phyloP scores from a whole-genome alignment of 2,888 invertebrate genomes.

The Autographa gamma region DNA sequence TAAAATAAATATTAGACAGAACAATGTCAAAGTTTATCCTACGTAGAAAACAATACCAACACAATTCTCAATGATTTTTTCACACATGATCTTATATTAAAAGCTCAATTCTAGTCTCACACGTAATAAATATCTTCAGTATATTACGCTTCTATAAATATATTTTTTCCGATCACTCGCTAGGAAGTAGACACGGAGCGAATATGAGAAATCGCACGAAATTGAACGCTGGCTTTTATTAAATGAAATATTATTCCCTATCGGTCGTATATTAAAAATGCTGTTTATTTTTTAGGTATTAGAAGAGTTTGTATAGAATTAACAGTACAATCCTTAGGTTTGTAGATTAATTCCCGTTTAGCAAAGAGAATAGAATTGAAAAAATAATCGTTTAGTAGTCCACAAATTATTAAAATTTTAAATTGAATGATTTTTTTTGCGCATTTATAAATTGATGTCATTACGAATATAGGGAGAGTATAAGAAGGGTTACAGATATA shows the following conservation, averaged over 20 bases:
- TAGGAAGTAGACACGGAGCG: background rate
- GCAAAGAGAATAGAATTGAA: too few species aligned
- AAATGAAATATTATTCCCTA: background rate
- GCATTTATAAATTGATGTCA: too few species aligned
- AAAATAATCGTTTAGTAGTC: too few species aligned
- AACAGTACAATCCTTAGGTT: background rate
- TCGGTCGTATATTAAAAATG: conserved; percentile 3
- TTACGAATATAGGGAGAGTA: too few species aligned
- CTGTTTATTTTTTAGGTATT: background rate
- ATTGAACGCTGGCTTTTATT: conserved; percentile 2
- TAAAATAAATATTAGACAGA: too few species aligned
- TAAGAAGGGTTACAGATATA: too few species aligned
- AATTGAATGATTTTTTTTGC: too few species aligned
- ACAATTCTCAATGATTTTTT: background rate
- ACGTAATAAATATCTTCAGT: conserved; percentile 1
- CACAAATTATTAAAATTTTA: too few species aligned
- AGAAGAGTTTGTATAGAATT: background rate
- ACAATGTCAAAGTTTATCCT: too few species aligned
- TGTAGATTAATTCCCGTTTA: too few species aligned
- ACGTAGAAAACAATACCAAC: too few species aligned
- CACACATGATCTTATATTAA: background rate
- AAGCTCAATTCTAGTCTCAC: background rate
- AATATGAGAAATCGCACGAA: conserved; percentile 3
- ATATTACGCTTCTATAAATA: background rate
- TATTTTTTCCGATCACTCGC: conserved; percentile 3